A percentile compares a stretch with the other conserved stretches of the same genome.
Conservation (phyloP, 2,113 vertebrate species). For the Pagrus major region DNA sequence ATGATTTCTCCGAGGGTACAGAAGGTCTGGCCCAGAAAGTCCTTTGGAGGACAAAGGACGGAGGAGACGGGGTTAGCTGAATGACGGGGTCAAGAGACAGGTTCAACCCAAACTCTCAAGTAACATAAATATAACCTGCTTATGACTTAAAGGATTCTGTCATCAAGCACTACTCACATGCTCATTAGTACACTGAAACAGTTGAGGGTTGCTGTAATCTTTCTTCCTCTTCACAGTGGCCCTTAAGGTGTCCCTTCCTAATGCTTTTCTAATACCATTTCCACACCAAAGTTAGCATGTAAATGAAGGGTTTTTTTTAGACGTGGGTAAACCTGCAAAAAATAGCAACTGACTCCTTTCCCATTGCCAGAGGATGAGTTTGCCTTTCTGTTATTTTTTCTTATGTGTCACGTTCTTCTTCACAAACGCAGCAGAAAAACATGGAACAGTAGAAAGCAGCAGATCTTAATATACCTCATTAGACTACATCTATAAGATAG, state of each 20-base stretch:
- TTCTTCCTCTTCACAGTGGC: neutral
- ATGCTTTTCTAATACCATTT: neutral
- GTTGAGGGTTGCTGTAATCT: neutral
- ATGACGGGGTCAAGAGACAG: neutral
- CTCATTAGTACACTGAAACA: neutral
- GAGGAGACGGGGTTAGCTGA: constrained; percentile 27
- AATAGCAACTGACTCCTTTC: no score
- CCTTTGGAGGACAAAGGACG: constrained; percentile 59
- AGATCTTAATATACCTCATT: no score
- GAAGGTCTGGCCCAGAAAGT: constrained; percentile 87
- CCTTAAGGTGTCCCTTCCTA: neutral
- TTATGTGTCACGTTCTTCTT: no score
- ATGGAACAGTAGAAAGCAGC: no score
- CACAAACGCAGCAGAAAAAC: no score
- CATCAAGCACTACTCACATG: neutral
- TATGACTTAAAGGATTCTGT: neutral
- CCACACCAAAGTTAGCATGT: no score
- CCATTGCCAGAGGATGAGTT: no score
- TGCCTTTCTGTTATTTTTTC: no score
- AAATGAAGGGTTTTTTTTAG: no score
- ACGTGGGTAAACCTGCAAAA: no score
- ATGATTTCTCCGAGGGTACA: constrained; percentile 88
- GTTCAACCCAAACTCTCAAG: neutral
- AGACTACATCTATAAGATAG: no score
- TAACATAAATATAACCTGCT: neutral